Conservation (phyloP, 2,113 vertebrate genomes). For the Colistium nudipinnis region DNA sequence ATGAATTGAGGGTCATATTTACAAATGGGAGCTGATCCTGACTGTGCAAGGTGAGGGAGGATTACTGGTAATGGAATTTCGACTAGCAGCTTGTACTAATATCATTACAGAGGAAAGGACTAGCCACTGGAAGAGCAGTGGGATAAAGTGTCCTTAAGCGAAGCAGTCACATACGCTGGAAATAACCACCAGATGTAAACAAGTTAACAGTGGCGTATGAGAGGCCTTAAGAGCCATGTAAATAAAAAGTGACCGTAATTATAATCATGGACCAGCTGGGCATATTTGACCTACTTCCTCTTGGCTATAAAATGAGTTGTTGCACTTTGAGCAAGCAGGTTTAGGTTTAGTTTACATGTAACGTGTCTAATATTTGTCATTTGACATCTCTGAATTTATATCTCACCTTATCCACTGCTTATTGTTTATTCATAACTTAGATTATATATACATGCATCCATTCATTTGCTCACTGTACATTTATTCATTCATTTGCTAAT, state of each 20-base stretch:
- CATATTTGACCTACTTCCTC: neutral
- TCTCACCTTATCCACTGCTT: too few relatives aligned
- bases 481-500: too few relatives aligned
- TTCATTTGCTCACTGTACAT: too few relatives aligned
- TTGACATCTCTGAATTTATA: neutral
- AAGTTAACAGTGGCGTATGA: too few relatives aligned
- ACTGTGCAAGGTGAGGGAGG: slow-evolving; percentile 6
- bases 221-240: neutral
- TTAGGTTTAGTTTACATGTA: neutral
- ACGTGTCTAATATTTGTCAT: neutral
- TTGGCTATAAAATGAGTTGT: neutral
- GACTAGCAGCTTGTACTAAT: slow-evolving; percentile 34
- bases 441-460: too few relatives aligned
- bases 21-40: neutral
- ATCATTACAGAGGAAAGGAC: slow-evolving; percentile 25
- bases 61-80: slow-evolving; percentile 22
- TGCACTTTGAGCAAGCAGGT: neutral
- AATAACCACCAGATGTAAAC: neutral
- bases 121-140: neutral
- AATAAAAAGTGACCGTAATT: neutral
- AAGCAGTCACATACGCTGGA: neutral
- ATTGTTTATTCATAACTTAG: too few relatives aligned
- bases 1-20: neutral
- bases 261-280: neutral
- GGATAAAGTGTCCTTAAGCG: neutral